Base-by-base conservation (phyloP, 2,888 invertebrate genomes). In the Amphipyra tragopoginis region DNA sequence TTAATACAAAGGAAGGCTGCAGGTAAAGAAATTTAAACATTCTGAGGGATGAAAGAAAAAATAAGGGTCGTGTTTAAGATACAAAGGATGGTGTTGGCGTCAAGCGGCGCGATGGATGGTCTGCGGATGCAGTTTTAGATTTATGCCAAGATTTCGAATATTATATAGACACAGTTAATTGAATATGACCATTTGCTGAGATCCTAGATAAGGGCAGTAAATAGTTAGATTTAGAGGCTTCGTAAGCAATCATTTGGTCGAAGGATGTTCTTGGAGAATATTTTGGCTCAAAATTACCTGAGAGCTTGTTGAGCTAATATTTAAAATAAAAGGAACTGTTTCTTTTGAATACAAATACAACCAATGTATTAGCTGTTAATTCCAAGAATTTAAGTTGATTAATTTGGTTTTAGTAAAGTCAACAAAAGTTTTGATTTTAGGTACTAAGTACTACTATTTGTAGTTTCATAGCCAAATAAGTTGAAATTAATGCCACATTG, bases 21-120 rank as follows among this genome's bases (percentile, higher is more conserved):
- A 94, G 94, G 94, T 94, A 94, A 86, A 92, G 92, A 93, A 93
- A 93, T 93, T 93, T 87, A 88, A 94, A 94, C 93, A 89, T 90
- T 93, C 88, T 89, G 87, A 93, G 93, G 94, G 94, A 92, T 92
- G 91, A 86, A 84, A 55, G 85, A 90, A 93, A 94, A 94, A 94
- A 88, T 85, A 88, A 92, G 93, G 94, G 93, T 93, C 91, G 91
- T 84, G 85, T 91, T 86, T 90, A 86, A 89, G 88, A 91, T 88
- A 94, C 93, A 93, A 93, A 91, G 86, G 89, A 86, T 83, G 87
- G 91, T 87, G 93, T 92, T 84, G 94, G 93, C 92, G 91, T 93
- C 94, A 93, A 85, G 94, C 93, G 81, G 94, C 21, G 94, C 90
- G 86, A 91, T 90, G 83, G 93, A 92, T 92, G 91, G 92, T 86